phyloP scores from a whole-genome alignment of 2,888 invertebrate species.

The Cryptocephalus moraei region DNA sequence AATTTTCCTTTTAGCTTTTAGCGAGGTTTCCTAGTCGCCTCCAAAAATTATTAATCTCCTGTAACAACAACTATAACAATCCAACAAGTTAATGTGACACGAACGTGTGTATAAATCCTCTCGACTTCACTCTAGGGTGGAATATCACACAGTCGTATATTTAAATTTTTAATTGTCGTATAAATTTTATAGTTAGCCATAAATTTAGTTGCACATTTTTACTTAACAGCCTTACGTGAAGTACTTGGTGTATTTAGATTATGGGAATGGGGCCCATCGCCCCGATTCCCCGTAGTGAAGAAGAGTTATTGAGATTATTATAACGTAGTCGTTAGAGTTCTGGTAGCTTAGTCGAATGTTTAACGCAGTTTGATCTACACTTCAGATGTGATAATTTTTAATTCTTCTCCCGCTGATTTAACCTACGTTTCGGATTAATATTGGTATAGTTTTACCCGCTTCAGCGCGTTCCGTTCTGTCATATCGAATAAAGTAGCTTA shows the following conservation, averaged over 20 bases:
- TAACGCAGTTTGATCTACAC: constrained; percentile 14
- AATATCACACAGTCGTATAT: constrained; percentile 10
- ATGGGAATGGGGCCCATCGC: neutral
- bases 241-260: constrained; percentile 1
- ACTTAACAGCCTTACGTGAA: neutral
- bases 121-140: constrained; percentile 8
- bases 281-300: neutral
- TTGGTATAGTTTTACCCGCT: neutral
- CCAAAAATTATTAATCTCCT: no score
- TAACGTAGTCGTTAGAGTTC: constrained; percentile 12
- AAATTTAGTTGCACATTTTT: constrained; percentile 11
- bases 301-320: no score
- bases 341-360: constrained; percentile 28
- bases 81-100: constrained; percentile 10
- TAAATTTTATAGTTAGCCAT: constrained; percentile 10
- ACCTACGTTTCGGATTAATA: no score
- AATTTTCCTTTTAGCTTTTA: no score
- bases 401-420: neutral
- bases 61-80: neutral
- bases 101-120: constrained; percentile 6
- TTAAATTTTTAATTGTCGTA: constrained; percentile 9
- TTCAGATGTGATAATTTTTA: neutral
- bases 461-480: constrained; percentile 13
- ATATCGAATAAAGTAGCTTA: constrained; percentile 24
- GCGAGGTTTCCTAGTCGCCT: no score